These are phyloP conservation scores for Seriola dumerili DNA, from an alignment of 2,113 vertebrate species.

Conservation along the genomic window DNA sequence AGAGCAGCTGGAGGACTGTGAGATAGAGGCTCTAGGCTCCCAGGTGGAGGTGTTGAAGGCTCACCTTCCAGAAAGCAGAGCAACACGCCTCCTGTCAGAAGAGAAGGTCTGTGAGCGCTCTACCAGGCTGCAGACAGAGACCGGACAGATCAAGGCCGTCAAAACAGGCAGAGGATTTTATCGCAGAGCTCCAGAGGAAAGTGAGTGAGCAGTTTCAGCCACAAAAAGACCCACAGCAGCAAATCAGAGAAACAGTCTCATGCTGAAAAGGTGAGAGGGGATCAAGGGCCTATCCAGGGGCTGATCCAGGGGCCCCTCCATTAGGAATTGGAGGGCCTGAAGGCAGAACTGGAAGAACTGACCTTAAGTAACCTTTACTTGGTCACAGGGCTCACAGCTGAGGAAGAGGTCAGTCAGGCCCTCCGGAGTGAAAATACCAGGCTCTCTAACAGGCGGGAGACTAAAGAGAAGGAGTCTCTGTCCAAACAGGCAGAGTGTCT, in stretches of 20 bases:
- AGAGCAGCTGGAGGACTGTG: not conserved
- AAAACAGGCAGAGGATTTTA: not conserved
- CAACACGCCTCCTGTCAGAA: not conserved
- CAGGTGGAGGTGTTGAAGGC: not conserved
- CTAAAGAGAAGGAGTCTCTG: not conserved
- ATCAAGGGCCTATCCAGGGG: too few species aligned
- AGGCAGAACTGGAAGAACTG: too few species aligned
- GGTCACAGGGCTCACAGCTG: too few species aligned
- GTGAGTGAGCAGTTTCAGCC: not conserved
- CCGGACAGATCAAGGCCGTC: not conserved
- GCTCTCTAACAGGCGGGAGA: not conserved
- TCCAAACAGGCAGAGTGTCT: too few species aligned
- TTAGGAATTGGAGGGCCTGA: too few species aligned
- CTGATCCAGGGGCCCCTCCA: too few species aligned
- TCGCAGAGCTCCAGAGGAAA: not conserved
- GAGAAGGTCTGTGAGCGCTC: rapidly evolving
- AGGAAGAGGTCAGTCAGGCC: too few species aligned
- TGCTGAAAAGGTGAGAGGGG: too few species aligned
- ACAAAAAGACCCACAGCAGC: not conserved
- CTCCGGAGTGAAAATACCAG: not conserved
- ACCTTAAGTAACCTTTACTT: too few species aligned
- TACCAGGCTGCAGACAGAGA: not conserved
- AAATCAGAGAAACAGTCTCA: not conserved
- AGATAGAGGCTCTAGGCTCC: not conserved
- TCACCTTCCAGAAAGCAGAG: not conserved